Conservation (phyloP, 2,797 vertebrate species). For the Lateolabrax maculatus region DNA sequence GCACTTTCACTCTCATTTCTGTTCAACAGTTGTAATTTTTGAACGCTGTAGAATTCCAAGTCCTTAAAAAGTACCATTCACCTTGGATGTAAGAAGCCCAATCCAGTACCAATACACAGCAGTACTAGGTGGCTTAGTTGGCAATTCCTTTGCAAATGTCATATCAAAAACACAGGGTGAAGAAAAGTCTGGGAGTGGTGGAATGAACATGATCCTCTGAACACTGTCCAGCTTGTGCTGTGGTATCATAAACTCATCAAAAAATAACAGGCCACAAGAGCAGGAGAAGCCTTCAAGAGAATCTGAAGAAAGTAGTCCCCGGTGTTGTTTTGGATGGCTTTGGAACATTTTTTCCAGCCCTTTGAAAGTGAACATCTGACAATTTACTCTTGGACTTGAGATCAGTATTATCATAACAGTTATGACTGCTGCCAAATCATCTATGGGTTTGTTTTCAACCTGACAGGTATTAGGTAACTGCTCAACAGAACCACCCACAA, state of each 20-base stretch:
- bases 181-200: background rate
- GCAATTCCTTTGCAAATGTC: slow-evolving; percentile 1
- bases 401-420: slow-evolving; percentile 23
- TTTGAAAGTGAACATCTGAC: slow-evolving; percentile 5
- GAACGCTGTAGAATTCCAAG: background rate
- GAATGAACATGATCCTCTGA: slow-evolving; percentile 6
- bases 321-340: background rate
- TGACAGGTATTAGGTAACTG: slow-evolving; percentile 73
- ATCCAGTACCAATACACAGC: background rate
- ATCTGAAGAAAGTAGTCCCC: background rate
- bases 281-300: background rate
- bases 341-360: slow-evolving; percentile 2
- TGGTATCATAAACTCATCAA: background rate
- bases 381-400: slow-evolving; percentile 22
- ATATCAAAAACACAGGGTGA: slow-evolving; percentile 2
- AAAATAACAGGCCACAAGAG: background rate
- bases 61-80: background rate
- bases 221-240: background rate
- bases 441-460: slow-evolving; percentile 54
- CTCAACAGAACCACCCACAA: slow-evolving; percentile 68
- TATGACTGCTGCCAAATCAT: slow-evolving; percentile 34
- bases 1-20: background rate
- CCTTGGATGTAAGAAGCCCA: background rate
- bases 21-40: background rate
- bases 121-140: background rate